Conservation (phyloP, 1,140 invertebrate genomes). For the Drosophila funebris region DNA sequence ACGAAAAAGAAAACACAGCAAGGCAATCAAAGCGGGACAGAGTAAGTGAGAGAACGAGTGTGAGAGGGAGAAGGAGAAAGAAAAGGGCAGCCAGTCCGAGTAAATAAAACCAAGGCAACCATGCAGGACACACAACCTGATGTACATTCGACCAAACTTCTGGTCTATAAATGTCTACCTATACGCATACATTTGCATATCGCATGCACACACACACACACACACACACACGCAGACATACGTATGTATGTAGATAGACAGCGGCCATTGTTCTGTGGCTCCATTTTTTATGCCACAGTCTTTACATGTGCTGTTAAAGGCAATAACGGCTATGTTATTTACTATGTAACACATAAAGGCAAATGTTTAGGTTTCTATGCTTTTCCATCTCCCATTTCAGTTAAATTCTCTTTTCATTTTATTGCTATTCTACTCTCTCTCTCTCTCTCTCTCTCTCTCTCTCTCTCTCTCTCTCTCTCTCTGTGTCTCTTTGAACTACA, state of each 20-base stretch:
- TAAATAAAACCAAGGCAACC: constrained; percentile 73
- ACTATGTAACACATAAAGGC: constrained; percentile 31
- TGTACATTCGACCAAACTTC: constrained; percentile 63
- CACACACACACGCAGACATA: constrained; percentile 16
- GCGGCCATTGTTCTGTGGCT: constrained; percentile 44
- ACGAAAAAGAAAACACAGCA: constrained; percentile 38
- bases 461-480: background rate
- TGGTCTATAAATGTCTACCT: constrained; percentile 76
- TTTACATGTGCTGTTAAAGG: constrained; percentile 19
- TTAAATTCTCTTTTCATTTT: constrained; percentile 5
- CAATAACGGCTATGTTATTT: constrained; percentile 45
- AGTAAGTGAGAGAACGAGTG: background rate
- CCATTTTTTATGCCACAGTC: constrained; percentile 34
- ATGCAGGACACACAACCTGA: constrained; percentile 27
- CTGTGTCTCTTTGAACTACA: background rate
- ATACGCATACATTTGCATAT: constrained; percentile 56
- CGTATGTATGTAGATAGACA: constrained; percentile 33
- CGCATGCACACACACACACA: constrained; percentile 36
- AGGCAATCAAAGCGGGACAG: background rate
- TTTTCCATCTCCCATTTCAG: constrained; percentile 1
- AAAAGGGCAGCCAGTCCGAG: constrained; percentile 33
- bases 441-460: background rate
- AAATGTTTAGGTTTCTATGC: background rate
- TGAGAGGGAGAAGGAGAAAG: background rate
- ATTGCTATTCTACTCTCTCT: background rate